Conservation (phyloP, 1,140 invertebrate species). For the Steinernema feltiae region DNA sequence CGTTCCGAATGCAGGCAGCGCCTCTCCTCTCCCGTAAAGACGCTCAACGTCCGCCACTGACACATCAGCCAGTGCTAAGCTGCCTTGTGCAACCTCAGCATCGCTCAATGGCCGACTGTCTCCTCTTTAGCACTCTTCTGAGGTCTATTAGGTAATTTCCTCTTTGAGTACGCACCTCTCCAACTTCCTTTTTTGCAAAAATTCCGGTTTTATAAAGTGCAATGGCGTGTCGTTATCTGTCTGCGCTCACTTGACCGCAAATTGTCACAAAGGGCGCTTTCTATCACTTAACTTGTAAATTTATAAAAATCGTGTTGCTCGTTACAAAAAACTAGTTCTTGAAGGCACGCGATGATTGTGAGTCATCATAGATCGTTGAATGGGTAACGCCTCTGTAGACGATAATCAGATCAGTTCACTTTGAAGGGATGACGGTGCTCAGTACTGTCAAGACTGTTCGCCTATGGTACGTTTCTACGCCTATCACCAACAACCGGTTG, state of each 20-base stretch:
- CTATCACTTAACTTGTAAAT: too few species aligned
- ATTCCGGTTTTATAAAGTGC: not conserved
- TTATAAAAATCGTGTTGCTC: too few species aligned
- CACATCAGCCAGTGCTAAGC: not conserved
- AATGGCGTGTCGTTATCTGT: not conserved
- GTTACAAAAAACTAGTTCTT: too few species aligned
- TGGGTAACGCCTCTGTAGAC: too few species aligned
- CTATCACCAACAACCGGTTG: not conserved
- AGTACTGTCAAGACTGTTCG: too few species aligned
- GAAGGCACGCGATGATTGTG: too few species aligned
- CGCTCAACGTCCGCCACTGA: not conserved
- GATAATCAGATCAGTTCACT: too few species aligned
- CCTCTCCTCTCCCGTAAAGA: not conserved
- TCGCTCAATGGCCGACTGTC: constrained; percentile 10
- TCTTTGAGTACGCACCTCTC: not conserved
- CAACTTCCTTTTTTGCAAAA: not conserved
- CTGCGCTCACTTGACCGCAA: too few species aligned
- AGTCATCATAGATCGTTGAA: too few species aligned
- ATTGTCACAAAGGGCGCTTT: too few species aligned
- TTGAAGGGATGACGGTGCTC: too few species aligned
- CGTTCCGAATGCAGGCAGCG: constrained; percentile 8
- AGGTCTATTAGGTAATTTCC: not conserved
- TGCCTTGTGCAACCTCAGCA: not conserved
- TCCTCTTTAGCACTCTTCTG: not conserved
- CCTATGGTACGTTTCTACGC: not conserved